Conservation (phyloP, 2,113 vertebrate genomes). For the Sarotherodon lohbergeri region DNA sequence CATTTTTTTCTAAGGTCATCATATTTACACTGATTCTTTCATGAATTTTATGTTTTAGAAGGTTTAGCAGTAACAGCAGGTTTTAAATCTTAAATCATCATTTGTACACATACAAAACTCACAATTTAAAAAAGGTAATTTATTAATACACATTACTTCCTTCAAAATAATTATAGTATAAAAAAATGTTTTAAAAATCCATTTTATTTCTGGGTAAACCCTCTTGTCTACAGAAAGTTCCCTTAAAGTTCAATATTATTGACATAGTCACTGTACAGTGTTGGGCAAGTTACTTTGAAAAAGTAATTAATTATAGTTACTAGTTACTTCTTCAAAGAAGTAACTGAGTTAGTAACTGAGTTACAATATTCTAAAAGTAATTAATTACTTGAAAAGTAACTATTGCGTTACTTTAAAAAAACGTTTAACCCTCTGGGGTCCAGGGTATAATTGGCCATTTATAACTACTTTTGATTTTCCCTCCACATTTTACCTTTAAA, state of each 20-base stretch:
- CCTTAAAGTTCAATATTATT: background rate
- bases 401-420: too few species aligned
- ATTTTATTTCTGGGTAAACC: background rate
- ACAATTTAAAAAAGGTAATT: background rate
- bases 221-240: background rate
- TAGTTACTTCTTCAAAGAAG: too few species aligned
- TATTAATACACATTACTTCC: background rate
- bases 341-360: too few species aligned
- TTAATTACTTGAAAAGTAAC: too few species aligned
- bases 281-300: too few species aligned
- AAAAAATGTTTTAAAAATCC: background rate
- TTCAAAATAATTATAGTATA: background rate
- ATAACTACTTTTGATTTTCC: too few species aligned
- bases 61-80: background rate
- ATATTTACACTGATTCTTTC: background rate
- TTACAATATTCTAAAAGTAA: too few species aligned
- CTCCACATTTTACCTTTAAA: too few species aligned
- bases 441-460: too few species aligned
- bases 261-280: background rate
- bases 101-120: background rate
- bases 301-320: too few species aligned
- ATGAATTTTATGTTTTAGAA: background rate
- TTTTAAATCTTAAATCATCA: background rate
- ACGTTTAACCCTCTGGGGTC: too few species aligned
- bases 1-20: background rate